Evolutionary conservation across 2,113 vertebrate genomes (phyloP).

Genomic region (human (Homo sapiens)): GRCh38 chr12:52391001-52391500

Average conservation of each 20-base stretch:
- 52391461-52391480: not conserved
- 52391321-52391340: not conserved
- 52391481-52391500: not conserved
- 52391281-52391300: not conserved
- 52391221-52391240: not conserved
- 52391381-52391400: not conserved
- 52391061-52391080: not conserved
- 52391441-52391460: not conserved
- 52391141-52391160: not conserved
- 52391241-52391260: not conserved
- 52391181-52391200: not conserved
- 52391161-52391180: constrained; percentile 60
- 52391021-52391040: not conserved
- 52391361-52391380: not conserved
- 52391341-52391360: not conserved
- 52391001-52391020: not conserved
- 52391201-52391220: not conserved
- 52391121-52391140: not conserved
- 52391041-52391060: accelerated
- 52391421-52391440: too few species aligned
- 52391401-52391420: not conserved
- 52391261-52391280: not conserved
- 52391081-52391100: not conserved
- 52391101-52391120: not conserved
- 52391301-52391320: not conserved